Evolutionary conservation across 2,797 vertebrate species (phyloP), one percentile per base, ranked within the genome.

Genomic region (Aeoliscus strigatus): DNA sequence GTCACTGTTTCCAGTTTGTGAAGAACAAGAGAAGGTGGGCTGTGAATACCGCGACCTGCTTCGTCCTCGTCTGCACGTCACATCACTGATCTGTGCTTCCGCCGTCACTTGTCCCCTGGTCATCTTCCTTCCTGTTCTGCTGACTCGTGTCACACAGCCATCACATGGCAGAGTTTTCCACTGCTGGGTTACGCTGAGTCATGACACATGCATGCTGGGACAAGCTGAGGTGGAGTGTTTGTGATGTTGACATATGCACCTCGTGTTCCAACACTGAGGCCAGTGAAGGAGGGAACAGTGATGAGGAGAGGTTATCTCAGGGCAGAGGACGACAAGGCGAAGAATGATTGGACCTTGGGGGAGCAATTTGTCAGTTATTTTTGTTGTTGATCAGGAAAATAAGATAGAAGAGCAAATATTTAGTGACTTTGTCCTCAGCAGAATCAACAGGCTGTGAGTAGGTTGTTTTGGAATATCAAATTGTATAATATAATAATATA

Each of bases 191-290:
- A 14, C 2, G 64, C 73, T 63, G 73, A 77, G 70, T 79, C 75
- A 73, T 75, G 70, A 79, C 66, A 60, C 67, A 63, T 18, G 51
- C 68, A 1, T 76, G 78, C 79, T 73, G 67, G 62, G 70, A 77
- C 81, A 81, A 14, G 77, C 44, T 0, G 25, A 40, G 50, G 41
- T 61, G 50, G 39, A 51, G 61, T 51, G 63, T 60, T 72, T 48
- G 44, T 61, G 52, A 64, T 75, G 75, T 66, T 56, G 80, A 76
- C 76, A 76, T 68, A 61, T 59, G 61, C 66, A 50, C 27, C 14
- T 53, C 43, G 57, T 39, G 50, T 24, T 27, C 14, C 14, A 25
- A 13, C 28, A 14, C 8, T 13, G 28, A 14, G 8, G 28, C 60
- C 50, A 31, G 39, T 29, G 48, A 38, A 14, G 51, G 29, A 41